phyloP scores from a whole-genome alignment of 2,113 vertebrate species.

The Callospermophilus lateralis region DNA sequence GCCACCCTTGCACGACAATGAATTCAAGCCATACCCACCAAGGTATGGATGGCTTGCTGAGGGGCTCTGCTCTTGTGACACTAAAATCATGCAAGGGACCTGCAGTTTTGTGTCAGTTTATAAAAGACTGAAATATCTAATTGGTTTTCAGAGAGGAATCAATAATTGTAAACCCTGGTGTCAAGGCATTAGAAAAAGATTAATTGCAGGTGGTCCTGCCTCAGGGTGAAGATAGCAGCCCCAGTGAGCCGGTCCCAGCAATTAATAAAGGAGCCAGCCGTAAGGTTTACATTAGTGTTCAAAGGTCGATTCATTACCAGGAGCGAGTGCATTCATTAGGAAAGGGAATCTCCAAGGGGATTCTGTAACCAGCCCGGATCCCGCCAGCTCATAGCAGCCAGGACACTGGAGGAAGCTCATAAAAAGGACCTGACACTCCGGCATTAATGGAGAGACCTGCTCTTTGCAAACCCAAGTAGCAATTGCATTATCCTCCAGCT shows the following conservation, averaged over 20 bases:
- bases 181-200: slow-evolving; percentile 78
- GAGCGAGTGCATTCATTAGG: slow-evolving; percentile 43
- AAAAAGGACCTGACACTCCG: neutral
- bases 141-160: slow-evolving; percentile 65
- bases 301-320: slow-evolving; percentile 53
- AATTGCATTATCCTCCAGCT: too few species aligned
- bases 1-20: neutral
- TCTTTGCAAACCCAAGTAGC: neutral
- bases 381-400: neutral
- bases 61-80: neutral
- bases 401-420: neutral
- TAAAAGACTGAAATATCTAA: slow-evolving; percentile 74
- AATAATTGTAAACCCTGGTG: slow-evolving; percentile 72
- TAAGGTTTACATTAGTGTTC: slow-evolving; percentile 58
- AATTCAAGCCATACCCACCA: neutral
- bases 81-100: slow-evolving; percentile 15
- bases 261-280: slow-evolving; percentile 73
- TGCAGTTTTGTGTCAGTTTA: slow-evolving; percentile 3
- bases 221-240: slow-evolving; percentile 65
- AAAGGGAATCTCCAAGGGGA: neutral
- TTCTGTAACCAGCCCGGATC: neutral
- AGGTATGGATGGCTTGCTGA: neutral
- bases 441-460: too few species aligned
- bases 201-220: slow-evolving; percentile 67
- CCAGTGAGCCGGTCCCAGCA: slow-evolving; percentile 30